Percentiles rank a stretch among this genome's conserved stretches.
These are phyloP conservation scores for Oxygymnocypris stewartii DNA, from an alignment of 2,113 vertebrate genomes.

Conservation along the genomic window DNA sequence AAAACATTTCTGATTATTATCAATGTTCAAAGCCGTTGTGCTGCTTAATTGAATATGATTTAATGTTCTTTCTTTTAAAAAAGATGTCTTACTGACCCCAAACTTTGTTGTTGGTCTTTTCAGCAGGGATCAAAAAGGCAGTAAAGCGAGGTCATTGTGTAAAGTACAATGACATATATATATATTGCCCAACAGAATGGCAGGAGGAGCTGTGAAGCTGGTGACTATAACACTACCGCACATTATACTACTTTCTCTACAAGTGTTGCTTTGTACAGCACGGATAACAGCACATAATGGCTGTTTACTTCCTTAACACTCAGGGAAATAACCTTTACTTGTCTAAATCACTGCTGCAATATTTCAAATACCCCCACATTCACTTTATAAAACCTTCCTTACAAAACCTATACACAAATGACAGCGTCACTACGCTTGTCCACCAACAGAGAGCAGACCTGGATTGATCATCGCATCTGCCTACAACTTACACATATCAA, in stretches of 20 bases:
- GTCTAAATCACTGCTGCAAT: not conserved
- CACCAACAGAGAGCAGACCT: slow-evolving; percentile 1
- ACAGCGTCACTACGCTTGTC: not conserved
- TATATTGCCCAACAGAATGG: slow-evolving; percentile 1
- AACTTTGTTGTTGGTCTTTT: not conserved
- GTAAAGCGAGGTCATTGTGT: not conserved
- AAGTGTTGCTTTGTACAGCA: slow-evolving; percentile 3
- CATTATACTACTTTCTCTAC: slow-evolving; percentile 4
- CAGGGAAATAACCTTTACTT: not conserved
- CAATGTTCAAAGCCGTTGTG: too few species aligned
- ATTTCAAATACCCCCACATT: slow-evolving; percentile 1
- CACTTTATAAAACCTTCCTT: slow-evolving; percentile 7
- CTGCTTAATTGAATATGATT: not conserved
- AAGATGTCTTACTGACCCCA: not conserved
- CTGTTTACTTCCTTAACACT: not conserved
- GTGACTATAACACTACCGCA: slow-evolving; percentile 22
- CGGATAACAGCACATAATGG: not conserved
- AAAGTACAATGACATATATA: slow-evolving; percentile 12
- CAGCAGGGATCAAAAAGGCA: not conserved
- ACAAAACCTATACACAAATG: not conserved
- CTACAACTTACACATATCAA: slow-evolving; percentile 16
- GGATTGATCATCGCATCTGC: slow-evolving; percentile 1
- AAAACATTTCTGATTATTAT: not conserved
- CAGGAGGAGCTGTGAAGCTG: slow-evolving; percentile 30
- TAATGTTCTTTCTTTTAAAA: not conserved